Percentiles rank a stretch among this genome's conserved stretches.
Conservation (phyloP, 2,797 vertebrate species). For the Otus scops region DNA sequence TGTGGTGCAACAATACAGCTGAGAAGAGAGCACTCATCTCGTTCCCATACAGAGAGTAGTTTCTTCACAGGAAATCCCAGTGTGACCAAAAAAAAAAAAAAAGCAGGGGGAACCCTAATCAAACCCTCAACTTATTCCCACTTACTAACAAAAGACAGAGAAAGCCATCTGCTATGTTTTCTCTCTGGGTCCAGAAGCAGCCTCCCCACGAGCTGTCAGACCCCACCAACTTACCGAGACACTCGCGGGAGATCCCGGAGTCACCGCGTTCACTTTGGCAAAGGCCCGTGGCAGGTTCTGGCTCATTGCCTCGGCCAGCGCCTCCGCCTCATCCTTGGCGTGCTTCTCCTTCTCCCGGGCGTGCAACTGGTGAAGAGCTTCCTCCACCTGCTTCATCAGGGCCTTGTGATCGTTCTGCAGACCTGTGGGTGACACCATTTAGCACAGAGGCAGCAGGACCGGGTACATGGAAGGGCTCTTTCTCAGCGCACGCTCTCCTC, state of each 20-base stretch:
- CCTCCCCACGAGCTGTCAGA: rapidly evolving
- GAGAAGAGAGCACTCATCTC: neutral
- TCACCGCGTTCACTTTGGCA: slow-evolving; percentile 86
- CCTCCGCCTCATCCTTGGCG: slow-evolving; percentile 79
- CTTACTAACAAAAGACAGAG: neutral
- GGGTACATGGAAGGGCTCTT: neutral
- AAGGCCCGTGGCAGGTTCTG: slow-evolving; percentile 77
- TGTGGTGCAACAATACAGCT: neutral
- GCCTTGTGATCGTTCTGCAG: slow-evolving; percentile 95
- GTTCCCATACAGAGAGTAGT: rapidly evolving
- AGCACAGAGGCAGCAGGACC: neutral
- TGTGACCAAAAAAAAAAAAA: rapidly evolving
- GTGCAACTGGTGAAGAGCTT: slow-evolving; percentile 89
- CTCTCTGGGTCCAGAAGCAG: too few species aligned
- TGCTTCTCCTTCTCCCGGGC: slow-evolving; percentile 87
- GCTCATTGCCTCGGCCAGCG: slow-evolving; percentile 73
- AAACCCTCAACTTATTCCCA: neutral
- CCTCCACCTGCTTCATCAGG: slow-evolving; percentile 92
- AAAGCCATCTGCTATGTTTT: neutral
- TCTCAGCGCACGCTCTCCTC: neutral
- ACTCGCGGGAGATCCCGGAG: slow-evolving; percentile 86
- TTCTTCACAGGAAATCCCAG: neutral
- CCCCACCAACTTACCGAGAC: slow-evolving; percentile 77
- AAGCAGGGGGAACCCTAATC: rapidly evolving
- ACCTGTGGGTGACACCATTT: slow-evolving; percentile 71